phyloP scores from a whole-genome alignment of 2,113 vertebrate species.

The Ictidomys tridecemlineatus region DNA sequence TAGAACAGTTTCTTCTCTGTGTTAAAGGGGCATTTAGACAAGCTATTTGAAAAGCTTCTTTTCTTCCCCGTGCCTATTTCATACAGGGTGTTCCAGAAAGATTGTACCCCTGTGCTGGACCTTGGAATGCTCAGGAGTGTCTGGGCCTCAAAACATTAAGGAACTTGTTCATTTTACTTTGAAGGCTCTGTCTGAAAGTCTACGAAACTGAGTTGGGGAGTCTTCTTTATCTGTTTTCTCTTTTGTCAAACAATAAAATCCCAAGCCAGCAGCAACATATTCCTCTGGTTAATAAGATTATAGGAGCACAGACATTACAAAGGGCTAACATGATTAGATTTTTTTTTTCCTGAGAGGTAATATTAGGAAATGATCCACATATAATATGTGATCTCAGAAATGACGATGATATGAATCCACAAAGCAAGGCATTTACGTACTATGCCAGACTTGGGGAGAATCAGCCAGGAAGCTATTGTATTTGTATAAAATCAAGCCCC shows the following conservation, averaged over 20 bases:
- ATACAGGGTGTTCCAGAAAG: not conserved
- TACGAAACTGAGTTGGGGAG: not conserved
- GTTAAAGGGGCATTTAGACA: not conserved
- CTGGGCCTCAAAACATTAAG: not conserved
- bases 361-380: constrained; percentile 65
- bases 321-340: constrained; percentile 62
- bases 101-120: not conserved
- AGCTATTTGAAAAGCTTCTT: not conserved
- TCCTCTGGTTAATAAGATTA: constrained; percentile 65
- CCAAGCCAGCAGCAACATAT: constrained; percentile 21
- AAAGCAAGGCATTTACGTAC: not conserved
- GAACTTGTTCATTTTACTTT: not conserved
- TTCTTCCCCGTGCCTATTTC: not conserved
- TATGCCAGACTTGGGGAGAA: not conserved
- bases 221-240: constrained; percentile 54
- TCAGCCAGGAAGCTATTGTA: not conserved
- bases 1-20: not conserved
- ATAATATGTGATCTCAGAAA: constrained; percentile 54
- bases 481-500: not conserved
- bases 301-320: constrained; percentile 36
- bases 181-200: not conserved
- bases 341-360: constrained; percentile 39
- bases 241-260: constrained; percentile 72
- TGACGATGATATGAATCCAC: constrained; percentile 6
- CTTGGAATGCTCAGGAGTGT: not conserved